Evolutionary conservation across 2,888 invertebrate genomes (phyloP).

Genomic region (Pediacus dermestoides): DNA sequence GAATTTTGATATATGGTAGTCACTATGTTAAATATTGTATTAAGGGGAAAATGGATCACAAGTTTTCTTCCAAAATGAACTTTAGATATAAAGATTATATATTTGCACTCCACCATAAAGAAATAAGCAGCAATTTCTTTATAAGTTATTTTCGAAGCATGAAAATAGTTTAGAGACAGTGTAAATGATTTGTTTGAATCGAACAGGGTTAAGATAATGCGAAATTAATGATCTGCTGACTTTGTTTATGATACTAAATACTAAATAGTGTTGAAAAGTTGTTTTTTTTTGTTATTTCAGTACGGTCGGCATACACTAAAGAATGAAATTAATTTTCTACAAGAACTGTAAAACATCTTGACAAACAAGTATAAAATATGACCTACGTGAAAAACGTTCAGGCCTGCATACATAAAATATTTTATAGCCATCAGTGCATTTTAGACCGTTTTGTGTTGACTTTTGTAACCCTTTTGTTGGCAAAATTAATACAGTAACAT

Average conservation of each 20-base stretch:
- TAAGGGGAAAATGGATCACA: too few relatives aligned
- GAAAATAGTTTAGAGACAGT: too few relatives aligned
- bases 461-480: too few relatives aligned
- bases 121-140: too few relatives aligned
- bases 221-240: constrained; percentile 1
- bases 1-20: too few relatives aligned
- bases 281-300: constrained; percentile 30
- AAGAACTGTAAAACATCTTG: constrained; percentile 44
- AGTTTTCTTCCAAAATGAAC: too few relatives aligned
- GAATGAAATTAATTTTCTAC: constrained; percentile 44
- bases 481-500: too few relatives aligned
- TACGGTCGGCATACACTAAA: constrained; percentile 32
- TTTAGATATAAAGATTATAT: too few relatives aligned
- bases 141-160: too few relatives aligned
- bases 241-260: constrained; percentile 14
- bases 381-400: constrained; percentile 37
- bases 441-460: background rate
- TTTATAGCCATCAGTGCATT: constrained; percentile 20
- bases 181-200: background rate
- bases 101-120: too few relatives aligned
- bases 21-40: too few relatives aligned
- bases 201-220: constrained; percentile 2
- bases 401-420: constrained; percentile 35
- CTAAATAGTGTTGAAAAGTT: constrained; percentile 28
- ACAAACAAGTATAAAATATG: constrained; percentile 48